Evolutionary conservation across 92 coral and sea anemone genomes (phyloP), one percentile per base, ranked within the genome.

Genomic region (Zoanthus sansibaricus): DNA sequence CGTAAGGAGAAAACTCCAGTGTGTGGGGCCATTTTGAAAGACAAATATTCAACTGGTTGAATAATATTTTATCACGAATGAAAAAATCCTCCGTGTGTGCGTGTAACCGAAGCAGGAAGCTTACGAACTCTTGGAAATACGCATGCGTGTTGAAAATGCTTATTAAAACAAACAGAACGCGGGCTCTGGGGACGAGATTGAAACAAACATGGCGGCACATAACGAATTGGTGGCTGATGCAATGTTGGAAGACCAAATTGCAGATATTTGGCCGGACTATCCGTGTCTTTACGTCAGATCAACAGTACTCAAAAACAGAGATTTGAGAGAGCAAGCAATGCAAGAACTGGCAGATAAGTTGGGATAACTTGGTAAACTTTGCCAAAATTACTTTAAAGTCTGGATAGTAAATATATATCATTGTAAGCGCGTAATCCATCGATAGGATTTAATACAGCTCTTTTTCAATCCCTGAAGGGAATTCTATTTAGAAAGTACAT

Each of bases 181-280:
- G 11, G 59, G 59, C 10, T 54, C 59, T 37, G 42, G 42, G 4
- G 42, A 37, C 42, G 42, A 37, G 42, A 37, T 37, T 49, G 54
- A 62, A 62, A 62, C 69, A 62, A 62, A 62, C 69, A 62, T 62
- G 69, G 69, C 69, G 69, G 69, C 69, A 62, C 69, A 62, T 62
- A 17, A 31, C 32, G 30, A 62, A 62, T 8, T 62, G 69, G 30
- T 62, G 30, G 69, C 69, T 10, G 69, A 62, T 62, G 69, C 32
- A 62, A 62, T 62, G 69, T 62, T 62, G 69, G 69, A 62, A 62
- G 30, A 62, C 69, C 69, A 62, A 62, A 17, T 17, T 17, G 69
- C 69, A 62, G 69, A 62, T 62, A 17, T 62, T 17, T n/a, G 69
- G 69, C 69, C 69, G 0, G 69, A 62, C 69, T 62, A 62, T 62